Evolutionary conservation across 1,140 invertebrate species (phyloP).

Genomic region (Triops cancriformis): DNA sequence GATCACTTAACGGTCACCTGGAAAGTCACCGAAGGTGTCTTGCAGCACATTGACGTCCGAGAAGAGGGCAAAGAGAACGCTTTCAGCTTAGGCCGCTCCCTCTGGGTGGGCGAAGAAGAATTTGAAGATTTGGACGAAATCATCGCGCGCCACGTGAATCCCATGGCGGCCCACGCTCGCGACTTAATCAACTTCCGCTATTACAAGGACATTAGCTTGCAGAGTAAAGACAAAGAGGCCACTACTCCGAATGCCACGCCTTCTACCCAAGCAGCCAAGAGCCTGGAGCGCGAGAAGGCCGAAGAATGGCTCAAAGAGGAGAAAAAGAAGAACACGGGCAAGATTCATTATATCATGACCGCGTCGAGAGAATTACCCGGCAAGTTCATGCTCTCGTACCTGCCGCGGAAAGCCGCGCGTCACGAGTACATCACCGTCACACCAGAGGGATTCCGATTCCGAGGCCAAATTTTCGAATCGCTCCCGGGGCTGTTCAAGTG

Average conservation of each 20-base stretch:
- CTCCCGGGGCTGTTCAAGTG: constrained; percentile 78
- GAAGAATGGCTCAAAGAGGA: constrained; percentile 80
- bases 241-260: not conserved
- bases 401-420: constrained; percentile 69
- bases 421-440: constrained; percentile 89
- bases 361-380: constrained; percentile 82
- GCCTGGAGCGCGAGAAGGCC: constrained; percentile 56
- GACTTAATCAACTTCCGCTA: constrained; percentile 90
- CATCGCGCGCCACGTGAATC: constrained; percentile 87
- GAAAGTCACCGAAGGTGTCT: constrained; percentile 91
- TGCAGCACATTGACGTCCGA: constrained; percentile 89
- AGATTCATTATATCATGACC: constrained; percentile 86
- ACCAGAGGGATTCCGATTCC: constrained; percentile 85
- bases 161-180: constrained; percentile 85
- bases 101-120: constrained; percentile 81
- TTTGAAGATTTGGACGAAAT: constrained; percentile 99
- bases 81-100: constrained; percentile 81
- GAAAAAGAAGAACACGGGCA: constrained; percentile 70
- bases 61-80: constrained; percentile 96
- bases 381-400: constrained; percentile 88
- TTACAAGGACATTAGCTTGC: constrained; percentile 58
- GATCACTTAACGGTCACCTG: constrained; percentile 96
- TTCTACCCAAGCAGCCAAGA: not conserved
- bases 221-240: constrained; percentile 38
- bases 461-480: constrained; percentile 77